Evolutionary conservation across 2,888 invertebrate species (phyloP).

Genomic region (Itoplectis maculator): DNA sequence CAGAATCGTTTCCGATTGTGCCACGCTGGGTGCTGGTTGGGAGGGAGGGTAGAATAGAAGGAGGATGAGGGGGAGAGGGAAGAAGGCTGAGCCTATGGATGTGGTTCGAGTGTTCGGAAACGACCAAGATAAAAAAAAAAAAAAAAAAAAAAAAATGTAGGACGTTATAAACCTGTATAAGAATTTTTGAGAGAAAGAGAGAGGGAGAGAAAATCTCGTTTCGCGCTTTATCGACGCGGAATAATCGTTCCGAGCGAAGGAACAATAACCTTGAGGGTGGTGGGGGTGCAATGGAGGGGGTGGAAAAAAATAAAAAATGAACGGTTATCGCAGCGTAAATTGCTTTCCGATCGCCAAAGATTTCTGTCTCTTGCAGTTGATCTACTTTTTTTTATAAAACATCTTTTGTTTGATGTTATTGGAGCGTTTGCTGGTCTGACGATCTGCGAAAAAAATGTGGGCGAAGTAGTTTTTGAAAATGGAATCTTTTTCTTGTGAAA

Average conservation of each 20-base stretch:
- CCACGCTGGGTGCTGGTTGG: not conserved
- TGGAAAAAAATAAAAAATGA: constrained; percentile 34
- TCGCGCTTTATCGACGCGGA: constrained; percentile 34
- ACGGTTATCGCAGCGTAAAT: constrained; percentile 17
- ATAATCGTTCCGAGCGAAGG: constrained; percentile 29
- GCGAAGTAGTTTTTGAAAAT: no score
- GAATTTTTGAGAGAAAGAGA: constrained; percentile 5
- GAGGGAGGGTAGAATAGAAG: not conserved
- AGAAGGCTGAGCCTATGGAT: not conserved
- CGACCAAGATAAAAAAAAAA: not conserved
- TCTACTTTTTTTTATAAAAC: not conserved
- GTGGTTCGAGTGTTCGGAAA: not conserved
- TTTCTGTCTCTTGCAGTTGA: not conserved
- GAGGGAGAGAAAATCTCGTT: constrained; percentile 12
- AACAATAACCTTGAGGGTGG: not conserved
- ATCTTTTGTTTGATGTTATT: no score
- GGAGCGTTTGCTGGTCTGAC: no score
- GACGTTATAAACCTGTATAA: not conserved
- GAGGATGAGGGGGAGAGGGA: not conserved
- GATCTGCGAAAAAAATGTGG: no score
- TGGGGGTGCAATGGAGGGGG: no score
- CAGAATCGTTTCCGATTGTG: not conserved
- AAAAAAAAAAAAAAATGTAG: not conserved
- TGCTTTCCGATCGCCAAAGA: constrained; percentile 5
- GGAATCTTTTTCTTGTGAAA: no score